phyloP scores from a whole-genome alignment of 1,140 invertebrate species.

The Pomacea maculata region DNA sequence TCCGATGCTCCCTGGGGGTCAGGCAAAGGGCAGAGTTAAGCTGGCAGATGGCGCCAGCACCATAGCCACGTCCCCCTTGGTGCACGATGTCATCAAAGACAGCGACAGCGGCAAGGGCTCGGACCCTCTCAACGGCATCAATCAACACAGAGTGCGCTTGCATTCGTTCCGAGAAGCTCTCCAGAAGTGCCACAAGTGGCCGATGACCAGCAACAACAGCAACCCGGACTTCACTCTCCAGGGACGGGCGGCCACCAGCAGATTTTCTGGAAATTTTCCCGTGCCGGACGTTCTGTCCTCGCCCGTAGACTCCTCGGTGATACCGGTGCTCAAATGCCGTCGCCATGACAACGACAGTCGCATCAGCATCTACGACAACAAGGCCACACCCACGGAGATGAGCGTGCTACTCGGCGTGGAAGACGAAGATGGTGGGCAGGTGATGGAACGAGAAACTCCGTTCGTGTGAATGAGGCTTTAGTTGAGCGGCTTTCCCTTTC shows the following conservation, averaged over 20 bases:
- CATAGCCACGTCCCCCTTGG: not conserved
- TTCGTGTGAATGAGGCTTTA: not conserved
- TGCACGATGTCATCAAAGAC: conserved; percentile 18
- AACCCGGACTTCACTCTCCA: not conserved
- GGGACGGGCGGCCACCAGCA: no score
- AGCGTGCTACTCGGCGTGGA: conserved; percentile 11
- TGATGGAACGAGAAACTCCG: not conserved
- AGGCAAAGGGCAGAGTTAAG: not conserved
- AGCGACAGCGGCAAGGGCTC: conserved; percentile 13
- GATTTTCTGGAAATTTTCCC: not conserved
- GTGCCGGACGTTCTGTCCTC: not conserved
- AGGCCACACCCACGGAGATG: conserved; percentile 9
- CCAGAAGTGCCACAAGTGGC: not conserved
- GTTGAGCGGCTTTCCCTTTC: not conserved
- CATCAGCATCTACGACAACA: conserved; percentile 12
- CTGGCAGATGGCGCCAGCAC: conserved; percentile 1
- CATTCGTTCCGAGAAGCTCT: conserved; percentile 14
- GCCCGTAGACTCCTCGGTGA: not conserved
- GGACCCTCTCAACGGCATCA: conserved; percentile 6
- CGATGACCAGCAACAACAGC: conserved; percentile 4
- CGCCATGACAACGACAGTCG: not conserved
- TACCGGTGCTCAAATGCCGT: conserved; percentile 11
- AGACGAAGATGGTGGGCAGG: not conserved
- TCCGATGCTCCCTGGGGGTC: not conserved
- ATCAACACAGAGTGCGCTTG: conserved; percentile 5